Evolutionary conservation across 2,113 vertebrate species (phyloP).

Genomic region (Siphamia tubifer): DNA sequence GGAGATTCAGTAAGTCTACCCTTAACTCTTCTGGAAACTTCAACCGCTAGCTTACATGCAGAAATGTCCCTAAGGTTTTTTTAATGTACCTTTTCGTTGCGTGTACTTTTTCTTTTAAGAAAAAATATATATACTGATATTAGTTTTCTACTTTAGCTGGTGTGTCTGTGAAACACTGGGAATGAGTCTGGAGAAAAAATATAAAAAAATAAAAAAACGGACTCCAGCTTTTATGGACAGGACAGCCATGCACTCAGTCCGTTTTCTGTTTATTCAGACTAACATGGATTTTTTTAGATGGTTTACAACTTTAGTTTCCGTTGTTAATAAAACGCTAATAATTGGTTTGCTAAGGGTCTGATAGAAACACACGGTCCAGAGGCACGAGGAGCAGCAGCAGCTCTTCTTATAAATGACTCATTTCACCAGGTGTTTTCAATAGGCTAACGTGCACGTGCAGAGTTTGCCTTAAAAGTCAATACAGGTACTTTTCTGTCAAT

Average conservation of each 20-base stretch:
- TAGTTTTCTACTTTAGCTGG: not conserved
- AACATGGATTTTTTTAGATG: not conserved
- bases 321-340: not conserved
- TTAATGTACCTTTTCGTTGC: not conserved
- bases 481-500: conserved; percentile 22
- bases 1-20: conserved; percentile 75
- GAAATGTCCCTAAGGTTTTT: fast-evolving
- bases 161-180: not conserved
- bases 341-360: not conserved
- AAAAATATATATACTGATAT: no score
- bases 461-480: not conserved
- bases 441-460: not conserved
- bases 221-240: conserved; percentile 6
- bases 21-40: conserved; percentile 39
- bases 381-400: not conserved
- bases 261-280: conserved; percentile 22
- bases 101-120: no score
- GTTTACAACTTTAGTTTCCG: conserved; percentile 46
- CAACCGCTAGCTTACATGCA: conserved; percentile 28
- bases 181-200: no score
- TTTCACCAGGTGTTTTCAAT: conserved; percentile 15
- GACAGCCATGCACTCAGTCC: conserved; percentile 51
- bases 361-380: not conserved
- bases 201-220: no score
- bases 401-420: not conserved